These are phyloP conservation scores for Peromyscus eremicus DNA, from an alignment of 2,797 vertebrate species.

Conservation along the genomic window DNA sequence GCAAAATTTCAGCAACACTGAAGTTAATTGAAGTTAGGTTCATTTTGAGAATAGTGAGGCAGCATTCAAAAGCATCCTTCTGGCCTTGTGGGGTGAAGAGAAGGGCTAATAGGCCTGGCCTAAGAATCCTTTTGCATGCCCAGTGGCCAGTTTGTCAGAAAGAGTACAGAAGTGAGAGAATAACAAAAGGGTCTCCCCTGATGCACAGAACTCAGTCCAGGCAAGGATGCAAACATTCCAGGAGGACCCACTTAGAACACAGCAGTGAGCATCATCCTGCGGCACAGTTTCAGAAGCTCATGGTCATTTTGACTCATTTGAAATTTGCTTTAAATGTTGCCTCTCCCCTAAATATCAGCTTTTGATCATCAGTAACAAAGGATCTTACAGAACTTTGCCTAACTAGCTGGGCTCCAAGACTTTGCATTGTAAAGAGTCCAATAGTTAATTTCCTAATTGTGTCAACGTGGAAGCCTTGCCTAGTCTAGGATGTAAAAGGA, in stretches of 20 bases:
- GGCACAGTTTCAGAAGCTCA: constrained; percentile 40
- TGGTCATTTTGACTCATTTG: constrained; percentile 21
- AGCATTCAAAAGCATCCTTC: neutral
- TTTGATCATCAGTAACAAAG: constrained; percentile 3
- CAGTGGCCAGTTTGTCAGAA: neutral
- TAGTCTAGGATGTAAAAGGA: neutral
- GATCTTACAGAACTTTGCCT: constrained; percentile 36
- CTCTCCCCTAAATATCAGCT: constrained; percentile 46
- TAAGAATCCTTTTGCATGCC: neutral
- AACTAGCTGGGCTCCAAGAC: neutral
- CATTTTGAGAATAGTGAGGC: constrained; percentile 47
- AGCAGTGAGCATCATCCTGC: neutral
- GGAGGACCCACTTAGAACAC: neutral
- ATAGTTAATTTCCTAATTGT: neutral
- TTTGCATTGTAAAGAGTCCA: neutral
- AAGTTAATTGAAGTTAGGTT: constrained; percentile 49
- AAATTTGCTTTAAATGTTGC: constrained; percentile 53
- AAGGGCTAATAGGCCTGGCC: neutral
- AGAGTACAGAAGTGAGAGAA: neutral
- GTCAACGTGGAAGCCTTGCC: neutral
- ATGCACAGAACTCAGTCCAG: neutral
- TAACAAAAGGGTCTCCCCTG: constrained; percentile 1
- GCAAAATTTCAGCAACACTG: constrained; percentile 29
- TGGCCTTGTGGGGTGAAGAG: neutral
- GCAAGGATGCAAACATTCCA: neutral